These are phyloP conservation scores for Aethes cnicana DNA, from an alignment of 2,888 invertebrate species.

Conservation along the genomic window DNA sequence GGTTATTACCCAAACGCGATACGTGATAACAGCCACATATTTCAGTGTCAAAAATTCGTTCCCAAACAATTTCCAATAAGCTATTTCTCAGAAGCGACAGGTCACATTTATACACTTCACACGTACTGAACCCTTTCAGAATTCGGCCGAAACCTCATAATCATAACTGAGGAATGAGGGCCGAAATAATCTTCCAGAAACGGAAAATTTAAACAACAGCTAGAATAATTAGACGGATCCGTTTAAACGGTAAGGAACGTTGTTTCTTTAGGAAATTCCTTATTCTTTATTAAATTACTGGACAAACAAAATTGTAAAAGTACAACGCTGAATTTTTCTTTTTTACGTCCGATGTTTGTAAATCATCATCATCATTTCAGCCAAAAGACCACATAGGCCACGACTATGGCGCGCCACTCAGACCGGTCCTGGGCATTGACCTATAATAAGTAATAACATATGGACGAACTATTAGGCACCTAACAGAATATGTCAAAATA, in stretches of 20 bases:
- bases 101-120: constrained; percentile 49
- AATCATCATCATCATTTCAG: too few relatives aligned
- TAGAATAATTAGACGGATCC: constrained; percentile 8
- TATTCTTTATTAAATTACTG: not conserved
- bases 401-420: too few relatives aligned
- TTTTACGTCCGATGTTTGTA: too few relatives aligned
- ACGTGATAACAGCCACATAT: too few relatives aligned
- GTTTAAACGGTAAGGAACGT: not conserved
- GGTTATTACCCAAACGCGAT: too few relatives aligned
- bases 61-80: constrained; percentile 45
- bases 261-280: not conserved
- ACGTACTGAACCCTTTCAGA: constrained; percentile 12
- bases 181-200: not conserved
- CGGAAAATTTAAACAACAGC: constrained; percentile 3
- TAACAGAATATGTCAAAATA: too few relatives aligned
- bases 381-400: too few relatives aligned
- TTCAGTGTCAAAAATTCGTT: constrained; percentile 35
- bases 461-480: too few relatives aligned
- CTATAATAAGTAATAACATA: too few relatives aligned
- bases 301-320: too few relatives aligned
- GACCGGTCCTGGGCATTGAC: too few relatives aligned
- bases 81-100: constrained; percentile 48
- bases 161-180: not conserved
- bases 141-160: not conserved
- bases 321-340: too few relatives aligned